These are phyloP conservation scores for Danionella cerebrum DNA, from an alignment of 2,113 vertebrate species.

Conservation along the genomic window DNA sequence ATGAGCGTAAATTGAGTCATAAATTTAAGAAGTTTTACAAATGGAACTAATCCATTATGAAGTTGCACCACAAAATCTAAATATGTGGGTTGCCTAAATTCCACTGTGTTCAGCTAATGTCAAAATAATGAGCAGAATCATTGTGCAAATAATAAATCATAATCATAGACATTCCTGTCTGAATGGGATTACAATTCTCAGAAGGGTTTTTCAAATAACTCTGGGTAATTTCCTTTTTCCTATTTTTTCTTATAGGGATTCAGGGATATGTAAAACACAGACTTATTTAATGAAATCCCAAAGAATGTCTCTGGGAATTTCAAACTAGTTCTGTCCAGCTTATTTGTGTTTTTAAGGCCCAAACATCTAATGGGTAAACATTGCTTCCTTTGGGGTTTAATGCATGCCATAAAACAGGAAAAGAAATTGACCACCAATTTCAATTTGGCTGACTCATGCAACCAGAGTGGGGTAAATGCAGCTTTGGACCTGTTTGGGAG, in stretches of 20 bases:
- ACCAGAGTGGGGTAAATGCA: too few relatives aligned
- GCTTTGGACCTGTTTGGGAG: too few relatives aligned
- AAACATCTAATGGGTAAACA: too few relatives aligned
- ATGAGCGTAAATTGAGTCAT: background rate
- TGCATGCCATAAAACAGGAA: too few relatives aligned
- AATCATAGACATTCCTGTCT: background rate
- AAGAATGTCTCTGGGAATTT: background rate
- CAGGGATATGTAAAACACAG: background rate
- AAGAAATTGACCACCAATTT: too few relatives aligned
- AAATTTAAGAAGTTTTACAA: background rate
- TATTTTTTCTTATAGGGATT: background rate
- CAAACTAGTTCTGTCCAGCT: background rate
- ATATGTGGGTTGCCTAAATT: too few relatives aligned
- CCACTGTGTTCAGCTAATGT: background rate
- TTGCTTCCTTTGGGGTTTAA: too few relatives aligned
- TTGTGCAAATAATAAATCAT: background rate
- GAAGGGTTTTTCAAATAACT: background rate
- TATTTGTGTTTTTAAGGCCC: too few relatives aligned
- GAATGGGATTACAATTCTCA: background rate
- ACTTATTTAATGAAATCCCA: background rate
- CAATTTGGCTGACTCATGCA: too few relatives aligned
- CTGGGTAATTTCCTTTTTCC: background rate
- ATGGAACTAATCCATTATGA: background rate
- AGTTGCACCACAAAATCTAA: background rate
- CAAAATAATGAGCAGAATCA: constrained; percentile 4